Percentiles rank a stretch among this genome's conserved stretches.
These are phyloP conservation scores for Phymatocera aterrima DNA, from an alignment of 2,888 invertebrate species.

Conservation along the genomic window DNA sequence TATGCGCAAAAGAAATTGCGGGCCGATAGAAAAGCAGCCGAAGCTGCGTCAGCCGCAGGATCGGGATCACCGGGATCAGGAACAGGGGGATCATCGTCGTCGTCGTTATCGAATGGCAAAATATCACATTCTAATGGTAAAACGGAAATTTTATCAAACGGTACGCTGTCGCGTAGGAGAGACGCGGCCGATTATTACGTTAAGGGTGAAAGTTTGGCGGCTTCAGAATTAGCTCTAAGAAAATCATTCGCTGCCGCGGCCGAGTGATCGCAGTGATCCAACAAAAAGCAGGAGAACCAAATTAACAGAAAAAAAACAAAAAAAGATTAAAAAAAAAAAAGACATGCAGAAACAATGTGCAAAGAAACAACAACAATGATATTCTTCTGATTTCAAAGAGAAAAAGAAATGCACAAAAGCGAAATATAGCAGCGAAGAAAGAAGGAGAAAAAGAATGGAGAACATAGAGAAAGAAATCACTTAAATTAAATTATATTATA, in stretches of 20 bases:
- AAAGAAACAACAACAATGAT: no score
- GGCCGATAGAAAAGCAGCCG: slow-evolving; percentile 67
- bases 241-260: slow-evolving; percentile 66
- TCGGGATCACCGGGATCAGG: slow-evolving; percentile 51
- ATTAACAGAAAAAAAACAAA: not conserved
- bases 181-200: slow-evolving; percentile 77
- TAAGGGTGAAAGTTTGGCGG: slow-evolving; percentile 74
- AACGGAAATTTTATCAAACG: slow-evolving; percentile 51
- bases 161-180: slow-evolving; percentile 62
- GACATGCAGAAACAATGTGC: no score
- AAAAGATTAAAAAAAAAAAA: not conserved
- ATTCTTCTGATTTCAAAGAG: no score
- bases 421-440: no score
- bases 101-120: slow-evolving; percentile 39
- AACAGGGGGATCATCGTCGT: slow-evolving; percentile 43
- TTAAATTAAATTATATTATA: no score
- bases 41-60: slow-evolving; percentile 59
- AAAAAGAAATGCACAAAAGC: no score
- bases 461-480: no score
- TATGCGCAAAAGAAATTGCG: slow-evolving; percentile 75
- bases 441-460: no score
- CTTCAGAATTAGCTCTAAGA: slow-evolving; percentile 68
- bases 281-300: no score
- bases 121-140: slow-evolving; percentile 62
- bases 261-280: slow-evolving; percentile 66